Evolutionary conservation across 2,113 vertebrate species (phyloP).

Genomic region (Choloepus hoffmanni): DNA sequence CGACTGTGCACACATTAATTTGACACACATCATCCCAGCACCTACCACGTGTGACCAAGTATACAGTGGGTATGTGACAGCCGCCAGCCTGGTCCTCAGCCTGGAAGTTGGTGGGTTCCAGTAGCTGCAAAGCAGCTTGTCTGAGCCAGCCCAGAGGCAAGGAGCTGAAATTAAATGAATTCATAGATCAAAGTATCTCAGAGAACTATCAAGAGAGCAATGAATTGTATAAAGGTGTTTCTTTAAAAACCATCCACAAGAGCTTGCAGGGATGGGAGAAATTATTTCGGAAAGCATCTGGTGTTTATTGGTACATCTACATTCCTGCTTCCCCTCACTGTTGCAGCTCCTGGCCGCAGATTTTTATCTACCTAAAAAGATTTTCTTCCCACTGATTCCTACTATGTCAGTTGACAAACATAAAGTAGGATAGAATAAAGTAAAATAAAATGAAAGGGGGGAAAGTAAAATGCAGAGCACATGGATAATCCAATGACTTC

Average conservation of each 20-base stretch:
- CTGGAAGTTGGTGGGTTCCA: not conserved
- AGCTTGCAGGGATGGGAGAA: not conserved
- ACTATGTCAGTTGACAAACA: not conserved
- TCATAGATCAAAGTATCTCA: slow-evolving; percentile 7
- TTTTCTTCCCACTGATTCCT: not conserved
- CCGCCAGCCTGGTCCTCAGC: not conserved
- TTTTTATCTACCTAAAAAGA: slow-evolving; percentile 41
- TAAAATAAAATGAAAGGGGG: not conserved
- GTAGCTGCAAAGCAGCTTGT: not conserved
- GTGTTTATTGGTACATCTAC: not conserved
- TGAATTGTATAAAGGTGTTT: not conserved
- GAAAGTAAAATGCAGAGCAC: not conserved
- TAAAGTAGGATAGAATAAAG: not conserved
- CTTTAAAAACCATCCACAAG: not conserved
- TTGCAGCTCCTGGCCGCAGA: not conserved
- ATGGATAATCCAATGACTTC: not conserved
- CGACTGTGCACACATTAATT: not conserved
- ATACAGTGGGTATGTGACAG: not conserved
- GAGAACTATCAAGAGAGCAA: slow-evolving; percentile 27
- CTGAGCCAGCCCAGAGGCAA: not conserved
- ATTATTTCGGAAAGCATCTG: slow-evolving; percentile 15
- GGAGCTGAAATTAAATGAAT: slow-evolving; percentile 27
- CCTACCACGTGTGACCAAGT: not conserved
- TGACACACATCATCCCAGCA: not conserved
- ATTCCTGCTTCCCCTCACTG: not conserved